Conservation (phyloP, 1,140 invertebrate genomes). For the Heliconius congener region DNA sequence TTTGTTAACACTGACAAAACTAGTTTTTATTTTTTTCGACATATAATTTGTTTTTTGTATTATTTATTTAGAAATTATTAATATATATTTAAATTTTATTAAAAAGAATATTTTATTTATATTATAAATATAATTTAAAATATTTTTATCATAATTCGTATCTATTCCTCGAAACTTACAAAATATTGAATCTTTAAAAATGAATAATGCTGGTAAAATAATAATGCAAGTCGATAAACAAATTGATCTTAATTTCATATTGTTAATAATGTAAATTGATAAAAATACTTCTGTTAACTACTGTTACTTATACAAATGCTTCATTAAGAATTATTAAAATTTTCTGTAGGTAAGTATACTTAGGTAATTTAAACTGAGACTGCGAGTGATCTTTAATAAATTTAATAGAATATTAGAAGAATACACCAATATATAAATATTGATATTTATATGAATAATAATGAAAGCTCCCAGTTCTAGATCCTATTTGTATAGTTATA, state of each 20-base stretch:
- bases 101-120: slow-evolving; percentile 1
- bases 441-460: too few species aligned
- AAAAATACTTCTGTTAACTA: neutral
- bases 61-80: neutral
- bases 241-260: neutral
- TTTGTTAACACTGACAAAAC: neutral
- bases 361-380: too few species aligned
- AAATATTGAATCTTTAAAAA: neutral
- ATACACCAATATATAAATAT: too few species aligned
- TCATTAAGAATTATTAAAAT: too few species aligned
- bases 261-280: neutral
- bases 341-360: too few species aligned
- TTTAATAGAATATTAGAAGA: too few species aligned
- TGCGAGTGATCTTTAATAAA: too few species aligned
- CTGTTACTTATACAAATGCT: neutral
- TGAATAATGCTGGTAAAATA: neutral
- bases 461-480: too few species aligned
- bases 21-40: neutral
- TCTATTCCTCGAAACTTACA: neutral
- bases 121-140: neutral
- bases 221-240: neutral
- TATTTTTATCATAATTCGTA: neutral
- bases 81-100: too few species aligned
- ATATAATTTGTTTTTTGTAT: neutral
- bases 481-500: too few species aligned